Evolutionary conservation across 2,888 invertebrate genomes (phyloP).

Genomic region (Tricholauxania praeusta): DNA sequence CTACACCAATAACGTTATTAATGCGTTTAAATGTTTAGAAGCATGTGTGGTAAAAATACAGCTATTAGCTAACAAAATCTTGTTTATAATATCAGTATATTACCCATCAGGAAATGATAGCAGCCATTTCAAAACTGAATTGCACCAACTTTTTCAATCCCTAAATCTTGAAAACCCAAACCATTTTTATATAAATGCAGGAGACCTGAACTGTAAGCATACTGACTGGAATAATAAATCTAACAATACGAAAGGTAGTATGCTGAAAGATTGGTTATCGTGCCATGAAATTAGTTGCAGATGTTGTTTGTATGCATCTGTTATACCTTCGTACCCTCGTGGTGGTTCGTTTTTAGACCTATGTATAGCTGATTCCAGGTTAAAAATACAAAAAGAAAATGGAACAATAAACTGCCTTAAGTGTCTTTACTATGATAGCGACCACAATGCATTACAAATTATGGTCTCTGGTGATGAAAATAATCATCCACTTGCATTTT

Average conservation of each 20-base stretch:
- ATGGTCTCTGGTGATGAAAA: background rate
- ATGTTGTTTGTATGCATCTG: slow-evolving; percentile 3
- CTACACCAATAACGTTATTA: too few species aligned
- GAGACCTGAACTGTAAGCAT: too few species aligned
- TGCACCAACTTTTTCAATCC: too few species aligned
- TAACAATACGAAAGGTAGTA: background rate
- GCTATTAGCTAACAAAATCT: too few species aligned
- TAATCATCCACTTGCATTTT: background rate
- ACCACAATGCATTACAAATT: background rate
- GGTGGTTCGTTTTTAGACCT: background rate
- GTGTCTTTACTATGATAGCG: background rate
- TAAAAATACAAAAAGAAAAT: background rate
- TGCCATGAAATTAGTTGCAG: background rate
- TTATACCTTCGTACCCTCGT: background rate
- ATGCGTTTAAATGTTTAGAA: too few species aligned
- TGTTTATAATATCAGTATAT: too few species aligned
- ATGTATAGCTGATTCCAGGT: background rate
- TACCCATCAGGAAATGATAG: too few species aligned
- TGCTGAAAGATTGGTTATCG: background rate
- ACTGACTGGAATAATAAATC: too few species aligned
- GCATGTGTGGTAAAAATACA: too few species aligned
- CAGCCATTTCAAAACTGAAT: too few species aligned
- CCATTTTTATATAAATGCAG: too few species aligned
- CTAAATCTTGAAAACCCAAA: too few species aligned
- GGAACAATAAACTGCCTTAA: background rate